These are phyloP conservation scores for Muntiacus reevesi DNA, from an alignment of 2,113 vertebrate species.

Conservation along the genomic window DNA sequence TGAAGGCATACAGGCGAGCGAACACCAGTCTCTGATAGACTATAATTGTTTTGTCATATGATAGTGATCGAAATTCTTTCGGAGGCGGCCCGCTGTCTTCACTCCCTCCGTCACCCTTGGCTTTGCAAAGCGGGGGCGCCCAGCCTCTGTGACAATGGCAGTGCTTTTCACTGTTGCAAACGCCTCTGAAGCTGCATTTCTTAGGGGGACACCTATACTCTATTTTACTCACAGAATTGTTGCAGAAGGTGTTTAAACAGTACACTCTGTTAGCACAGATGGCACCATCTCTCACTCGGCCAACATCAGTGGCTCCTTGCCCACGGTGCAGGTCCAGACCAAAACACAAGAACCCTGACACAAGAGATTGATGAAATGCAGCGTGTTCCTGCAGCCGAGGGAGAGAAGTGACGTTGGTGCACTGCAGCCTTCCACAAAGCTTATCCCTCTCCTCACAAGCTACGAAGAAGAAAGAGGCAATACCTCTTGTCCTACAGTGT, in stretches of 20 bases:
- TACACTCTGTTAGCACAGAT: slow-evolving; percentile 20
- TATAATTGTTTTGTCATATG: fast-evolving
- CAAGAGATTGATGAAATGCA: slow-evolving; percentile 65
- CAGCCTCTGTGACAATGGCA: slow-evolving; percentile 78
- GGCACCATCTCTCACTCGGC: slow-evolving; percentile 62
- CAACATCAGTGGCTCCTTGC: background rate
- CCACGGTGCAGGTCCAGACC: slow-evolving; percentile 50
- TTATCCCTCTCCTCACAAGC: no score
- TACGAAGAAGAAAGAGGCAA: no score
- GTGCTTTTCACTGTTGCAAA: slow-evolving; percentile 71
- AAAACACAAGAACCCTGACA: slow-evolving; percentile 38
- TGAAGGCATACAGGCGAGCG: fast-evolving
- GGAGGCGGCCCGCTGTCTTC: background rate
- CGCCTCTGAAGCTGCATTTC: slow-evolving; percentile 65
- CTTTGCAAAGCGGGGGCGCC: slow-evolving; percentile 66
- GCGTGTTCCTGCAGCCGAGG: slow-evolving; percentile 55
- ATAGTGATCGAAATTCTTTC: fast-evolving
- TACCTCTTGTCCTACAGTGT: no score
- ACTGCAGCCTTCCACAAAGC: slow-evolving; percentile 74
- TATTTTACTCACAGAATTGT: background rate
- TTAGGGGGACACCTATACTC: slow-evolving; percentile 9
- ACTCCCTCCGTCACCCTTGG: slow-evolving; percentile 1
- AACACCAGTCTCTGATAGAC: background rate
- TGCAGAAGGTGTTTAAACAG: slow-evolving; percentile 45
- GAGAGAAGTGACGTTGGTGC: slow-evolving; percentile 54